Conservation (phyloP, 2,113 vertebrate genomes). For the Damaliscus lunatus region DNA sequence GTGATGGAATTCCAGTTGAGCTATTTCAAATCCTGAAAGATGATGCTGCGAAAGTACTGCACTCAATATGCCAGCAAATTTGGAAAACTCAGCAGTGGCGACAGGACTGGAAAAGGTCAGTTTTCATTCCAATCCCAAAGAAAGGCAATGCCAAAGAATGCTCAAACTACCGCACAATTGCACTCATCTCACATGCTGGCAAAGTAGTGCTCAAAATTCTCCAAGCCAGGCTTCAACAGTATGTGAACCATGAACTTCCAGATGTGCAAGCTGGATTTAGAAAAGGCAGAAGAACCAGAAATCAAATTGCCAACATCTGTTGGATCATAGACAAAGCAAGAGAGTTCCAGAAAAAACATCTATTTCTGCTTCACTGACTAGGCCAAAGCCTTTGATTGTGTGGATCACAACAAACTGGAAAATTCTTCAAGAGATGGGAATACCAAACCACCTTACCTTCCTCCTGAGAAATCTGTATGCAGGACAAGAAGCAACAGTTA, state of each 20-base stretch:
- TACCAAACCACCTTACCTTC: background rate
- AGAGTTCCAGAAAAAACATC: background rate
- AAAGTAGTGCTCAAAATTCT: background rate
- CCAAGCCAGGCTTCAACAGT: background rate
- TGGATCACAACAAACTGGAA: background rate
- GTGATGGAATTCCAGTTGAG: background rate
- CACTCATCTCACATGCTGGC: background rate
- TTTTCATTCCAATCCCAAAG: background rate
- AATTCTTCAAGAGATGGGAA: background rate
- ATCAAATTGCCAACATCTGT: background rate
- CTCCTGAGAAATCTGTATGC: background rate
- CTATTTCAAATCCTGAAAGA: background rate
- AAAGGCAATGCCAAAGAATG: background rate
- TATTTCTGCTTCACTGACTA: background rate
- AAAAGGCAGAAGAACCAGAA: background rate
- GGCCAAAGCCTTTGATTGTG: background rate
- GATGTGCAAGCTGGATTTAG: background rate
- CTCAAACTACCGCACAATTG: background rate
- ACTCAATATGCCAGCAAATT: background rate
- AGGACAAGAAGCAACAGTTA: background rate
- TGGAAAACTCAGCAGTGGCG: background rate
- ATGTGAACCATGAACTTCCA: background rate
- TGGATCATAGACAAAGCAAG: background rate
- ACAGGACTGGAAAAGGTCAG: background rate
- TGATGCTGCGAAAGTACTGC: background rate